Percentiles rank a stretch among this genome's conserved stretches.
phyloP scores from a whole-genome alignment of 2,113 vertebrate genomes.

The Phrynosoma platyrhinos region DNA sequence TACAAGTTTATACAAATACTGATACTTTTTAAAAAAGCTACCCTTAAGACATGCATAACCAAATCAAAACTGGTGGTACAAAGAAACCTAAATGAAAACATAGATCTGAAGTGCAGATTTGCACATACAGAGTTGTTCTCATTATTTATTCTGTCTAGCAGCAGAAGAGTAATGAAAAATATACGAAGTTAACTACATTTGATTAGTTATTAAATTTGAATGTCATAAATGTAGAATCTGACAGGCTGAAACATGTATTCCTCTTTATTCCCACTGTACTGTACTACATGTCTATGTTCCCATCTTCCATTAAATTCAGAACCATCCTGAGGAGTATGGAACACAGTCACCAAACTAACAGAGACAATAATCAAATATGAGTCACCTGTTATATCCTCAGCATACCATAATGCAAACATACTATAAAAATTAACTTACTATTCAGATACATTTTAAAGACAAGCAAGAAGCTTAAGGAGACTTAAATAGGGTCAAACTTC shows the following conservation, averaged over 20 bases:
- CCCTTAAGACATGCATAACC: neutral
- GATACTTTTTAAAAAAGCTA: neutral
- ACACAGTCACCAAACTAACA: neutral
- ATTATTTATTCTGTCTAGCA: neutral
- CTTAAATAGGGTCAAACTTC: too few species aligned
- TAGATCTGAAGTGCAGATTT: neutral
- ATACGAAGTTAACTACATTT: neutral
- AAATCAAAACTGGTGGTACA: neutral
- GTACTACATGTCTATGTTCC: neutral
- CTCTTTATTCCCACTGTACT: neutral
- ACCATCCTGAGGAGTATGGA: neutral
- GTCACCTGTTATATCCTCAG: neutral
- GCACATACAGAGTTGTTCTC: neutral
- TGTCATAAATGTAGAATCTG: neutral
- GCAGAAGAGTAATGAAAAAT: neutral
- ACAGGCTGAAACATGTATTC: neutral
- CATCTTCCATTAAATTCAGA: neutral
- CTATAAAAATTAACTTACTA: neutral
- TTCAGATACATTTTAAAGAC: too few species aligned
- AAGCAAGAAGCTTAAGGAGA: too few species aligned
- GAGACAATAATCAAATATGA: neutral
- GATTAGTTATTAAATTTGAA: neutral
- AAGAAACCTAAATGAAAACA: neutral
- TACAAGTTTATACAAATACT: neutral
- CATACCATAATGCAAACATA: neutral